A percentile compares a stretch with the other conserved stretches of the same genome.
Conservation (phyloP, 2,797 vertebrate genomes). For the Pogonophryne albipinna region DNA sequence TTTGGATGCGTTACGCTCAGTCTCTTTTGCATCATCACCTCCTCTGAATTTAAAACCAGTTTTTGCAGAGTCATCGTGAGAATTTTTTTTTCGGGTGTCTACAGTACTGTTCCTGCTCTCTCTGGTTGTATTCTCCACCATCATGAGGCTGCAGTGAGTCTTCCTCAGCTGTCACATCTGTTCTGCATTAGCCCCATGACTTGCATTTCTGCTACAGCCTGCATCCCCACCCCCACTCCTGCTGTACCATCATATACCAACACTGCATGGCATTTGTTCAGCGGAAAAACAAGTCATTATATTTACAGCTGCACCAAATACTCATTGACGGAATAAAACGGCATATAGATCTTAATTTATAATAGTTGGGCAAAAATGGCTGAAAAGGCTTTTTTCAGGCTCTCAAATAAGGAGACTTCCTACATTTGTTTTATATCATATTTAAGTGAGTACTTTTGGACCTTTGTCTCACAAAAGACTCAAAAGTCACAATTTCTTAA, state of each 20-base stretch:
- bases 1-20: slow-evolving; percentile 41
- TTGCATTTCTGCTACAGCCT: slow-evolving; percentile 66
- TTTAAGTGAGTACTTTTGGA: too few species aligned
- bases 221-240: slow-evolving; percentile 16
- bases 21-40: background rate
- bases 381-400: too few species aligned
- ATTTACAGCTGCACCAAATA: too few species aligned
- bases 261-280: background rate
- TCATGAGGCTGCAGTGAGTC: slow-evolving; percentile 18
- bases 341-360: too few species aligned
- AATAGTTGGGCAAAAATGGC: too few species aligned
- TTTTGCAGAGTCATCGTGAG: slow-evolving; percentile 68
- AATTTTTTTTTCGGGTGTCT: too few species aligned
- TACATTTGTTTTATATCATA: too few species aligned
- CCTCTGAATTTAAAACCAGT: slow-evolving; percentile 20
- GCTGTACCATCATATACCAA: slow-evolving; percentile 1
- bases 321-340: too few species aligned
- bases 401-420: too few species aligned
- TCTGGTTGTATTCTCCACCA: slow-evolving; percentile 49
- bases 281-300: background rate
- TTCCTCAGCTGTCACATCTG: slow-evolving; percentile 74
- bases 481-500: too few species aligned
- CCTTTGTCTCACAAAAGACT: too few species aligned
- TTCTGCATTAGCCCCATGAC: slow-evolving; percentile 75
- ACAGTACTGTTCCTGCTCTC: too few species aligned